Base-by-base conservation (phyloP, 2,797 vertebrate species). In the Aythya fuligula region DNA sequence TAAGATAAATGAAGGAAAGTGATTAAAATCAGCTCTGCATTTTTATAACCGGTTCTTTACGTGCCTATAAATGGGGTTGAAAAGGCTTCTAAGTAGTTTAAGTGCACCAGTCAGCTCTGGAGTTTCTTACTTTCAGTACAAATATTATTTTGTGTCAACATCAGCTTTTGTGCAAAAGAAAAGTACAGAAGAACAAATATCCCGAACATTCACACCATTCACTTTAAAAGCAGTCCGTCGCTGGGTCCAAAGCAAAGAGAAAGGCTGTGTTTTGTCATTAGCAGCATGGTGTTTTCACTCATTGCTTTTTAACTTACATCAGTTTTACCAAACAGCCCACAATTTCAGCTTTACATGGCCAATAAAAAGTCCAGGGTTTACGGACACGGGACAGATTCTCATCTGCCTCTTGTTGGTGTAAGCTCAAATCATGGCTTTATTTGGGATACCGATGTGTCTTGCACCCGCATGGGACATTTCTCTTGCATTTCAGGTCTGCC, bases 1-100 rank as follows among this genome's bases (percentile, higher is more conserved):
- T 98, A 92, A 96, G 60, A 85, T 18, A 82, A 97, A 94, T 54
- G 94, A 95, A 95, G 38, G 47, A 96, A 79, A 96, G 20, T 81
- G 20, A 82, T 38, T 81, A 89, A 94, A 94, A 94, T 93, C 66
- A 94, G 34, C 39, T 36, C 77, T 45, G 34, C 14, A 47, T 62
- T 86, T 94, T 84, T 85, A 77, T 56, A 62, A 96, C 60, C 15
- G 20, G 32, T 82, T 61, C 1, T 69, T 62, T 78, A 57, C 19
- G 17, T 74, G 56, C 30, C 64, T 80, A 67, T 84, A 39, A 83
- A 61, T 7, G 4, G 54, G 57, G 34, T 28, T 85, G 36, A 64
- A 65, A 67, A 1, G 21, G 41, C 9, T 81, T 60, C 32, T 43
- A 67, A 69, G 43, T 39, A 69, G 13, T 71, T 83, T 70, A 87